These are phyloP conservation scores for Temnothorax longispinosus DNA, from an alignment of 1,140 invertebrate genomes.

Conservation along the genomic window DNA sequence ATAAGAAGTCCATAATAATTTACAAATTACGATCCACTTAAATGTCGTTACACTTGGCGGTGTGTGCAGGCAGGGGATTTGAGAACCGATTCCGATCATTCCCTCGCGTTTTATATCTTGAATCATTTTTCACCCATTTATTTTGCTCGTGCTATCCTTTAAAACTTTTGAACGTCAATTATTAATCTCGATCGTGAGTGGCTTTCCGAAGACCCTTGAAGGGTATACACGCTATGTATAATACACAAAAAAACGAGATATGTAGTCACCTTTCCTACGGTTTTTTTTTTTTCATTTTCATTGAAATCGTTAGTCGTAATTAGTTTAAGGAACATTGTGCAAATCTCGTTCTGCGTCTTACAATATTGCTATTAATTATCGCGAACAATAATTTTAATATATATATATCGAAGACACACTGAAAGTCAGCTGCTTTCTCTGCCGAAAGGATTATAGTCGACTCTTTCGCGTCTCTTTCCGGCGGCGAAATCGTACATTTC, in stretches of 20 bases:
- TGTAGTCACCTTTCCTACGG: slow-evolving; percentile 74
- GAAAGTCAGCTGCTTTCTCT: slow-evolving; percentile 12
- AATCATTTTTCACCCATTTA: slow-evolving; percentile 24
- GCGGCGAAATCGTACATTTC: background rate
- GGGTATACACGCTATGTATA: slow-evolving; percentile 62
- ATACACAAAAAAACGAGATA: slow-evolving; percentile 79
- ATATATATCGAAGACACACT: background rate
- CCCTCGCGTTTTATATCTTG: slow-evolving; percentile 55
- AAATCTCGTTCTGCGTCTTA: slow-evolving; percentile 62
- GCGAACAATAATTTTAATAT: slow-evolving; percentile 60
- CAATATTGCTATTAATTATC: slow-evolving; percentile 66
- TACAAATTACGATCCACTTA: slow-evolving; percentile 82
- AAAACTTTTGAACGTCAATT: slow-evolving; percentile 62
- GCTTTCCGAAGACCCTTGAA: slow-evolving; percentile 63
- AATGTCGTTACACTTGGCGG: slow-evolving; percentile 73
- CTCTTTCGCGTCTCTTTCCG: background rate
- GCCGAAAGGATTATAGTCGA: background rate
- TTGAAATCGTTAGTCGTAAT: slow-evolving; percentile 59
- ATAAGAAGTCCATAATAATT: slow-evolving; percentile 83
- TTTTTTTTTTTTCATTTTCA: slow-evolving; percentile 17
- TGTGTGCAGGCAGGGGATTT: slow-evolving; percentile 75
- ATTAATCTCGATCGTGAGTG: slow-evolving; percentile 37
- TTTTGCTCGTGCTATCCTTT: slow-evolving; percentile 40
- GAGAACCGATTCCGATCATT: slow-evolving; percentile 71
- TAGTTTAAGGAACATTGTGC: slow-evolving; percentile 42